These are phyloP conservation scores for Scomberomorus guttatus DNA, from an alignment of 2,797 vertebrate genomes.

Conservation along the genomic window DNA sequence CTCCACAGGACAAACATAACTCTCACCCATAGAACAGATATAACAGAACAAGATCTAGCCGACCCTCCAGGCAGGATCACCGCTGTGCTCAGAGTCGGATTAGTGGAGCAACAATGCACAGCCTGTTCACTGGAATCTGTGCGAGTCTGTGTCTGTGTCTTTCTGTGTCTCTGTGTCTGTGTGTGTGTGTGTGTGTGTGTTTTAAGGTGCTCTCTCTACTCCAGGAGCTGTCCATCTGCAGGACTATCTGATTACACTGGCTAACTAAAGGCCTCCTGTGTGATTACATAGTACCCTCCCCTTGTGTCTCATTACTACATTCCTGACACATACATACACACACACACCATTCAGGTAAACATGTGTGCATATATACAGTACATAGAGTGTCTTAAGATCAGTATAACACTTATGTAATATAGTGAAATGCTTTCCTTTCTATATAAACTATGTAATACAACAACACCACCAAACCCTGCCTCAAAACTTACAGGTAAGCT, in stretches of 20 bases:
- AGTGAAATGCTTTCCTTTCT: not conserved
- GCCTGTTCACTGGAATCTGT: constrained; percentile 83
- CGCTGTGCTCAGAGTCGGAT: constrained; percentile 73
- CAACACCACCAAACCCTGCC: not conserved
- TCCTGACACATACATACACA: constrained; percentile 68
- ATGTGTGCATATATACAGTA: constrained; percentile 14
- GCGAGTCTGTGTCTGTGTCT: constrained; percentile 64
- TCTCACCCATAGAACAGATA: constrained; percentile 43
- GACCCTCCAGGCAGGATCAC: constrained; percentile 51
- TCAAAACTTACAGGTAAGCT: not conserved
- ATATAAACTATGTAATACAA: not conserved
- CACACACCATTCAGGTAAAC: constrained; percentile 39
- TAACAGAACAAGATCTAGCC: constrained; percentile 57
- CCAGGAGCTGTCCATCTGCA: constrained; percentile 78
- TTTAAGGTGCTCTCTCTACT: constrained; percentile 75
- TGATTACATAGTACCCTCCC: constrained; percentile 75
- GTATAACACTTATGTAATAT: not conserved
- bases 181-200: constrained; percentile 47
- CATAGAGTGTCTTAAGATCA: not conserved
- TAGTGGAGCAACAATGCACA: constrained; percentile 83
- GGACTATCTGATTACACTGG: constrained; percentile 81
- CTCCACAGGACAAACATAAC: constrained; percentile 34
- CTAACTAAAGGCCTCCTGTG: constrained; percentile 81
- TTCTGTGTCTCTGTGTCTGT: constrained; percentile 45
- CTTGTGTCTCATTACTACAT: constrained; percentile 80